phyloP scores from a whole-genome alignment of 2,113 vertebrate species.

The Cyphomyrus discorhynchus region DNA sequence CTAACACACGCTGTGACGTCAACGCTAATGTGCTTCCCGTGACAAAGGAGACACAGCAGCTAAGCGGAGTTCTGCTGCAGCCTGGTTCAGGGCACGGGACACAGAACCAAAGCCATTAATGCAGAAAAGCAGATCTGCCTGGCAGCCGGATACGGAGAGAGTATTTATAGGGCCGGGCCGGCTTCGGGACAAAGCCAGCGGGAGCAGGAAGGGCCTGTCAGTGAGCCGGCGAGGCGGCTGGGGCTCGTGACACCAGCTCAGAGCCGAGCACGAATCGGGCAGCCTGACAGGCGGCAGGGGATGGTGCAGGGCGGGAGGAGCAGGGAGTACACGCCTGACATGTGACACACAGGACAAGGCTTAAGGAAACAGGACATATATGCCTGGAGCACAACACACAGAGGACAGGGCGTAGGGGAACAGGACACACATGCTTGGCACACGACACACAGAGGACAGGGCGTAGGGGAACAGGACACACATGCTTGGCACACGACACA shows the following conservation, averaged over 20 bases:
- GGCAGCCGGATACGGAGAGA: constrained; percentile 7
- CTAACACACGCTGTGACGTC: background rate
- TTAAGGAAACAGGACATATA: background rate
- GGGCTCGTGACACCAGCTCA: background rate
- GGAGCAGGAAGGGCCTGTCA: background rate
- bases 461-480: no score
- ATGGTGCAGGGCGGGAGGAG: background rate
- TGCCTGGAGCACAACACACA: background rate
- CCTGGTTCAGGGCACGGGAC: background rate
- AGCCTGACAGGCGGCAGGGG: background rate
- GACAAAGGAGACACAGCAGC: background rate
- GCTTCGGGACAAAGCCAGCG: constrained; percentile 12
- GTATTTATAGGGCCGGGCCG: constrained; percentile 21
- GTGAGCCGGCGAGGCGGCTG: constrained; percentile 4
- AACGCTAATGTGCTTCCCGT: background rate
- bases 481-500: no score
- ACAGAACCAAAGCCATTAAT: constrained; percentile 17
- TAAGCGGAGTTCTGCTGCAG: background rate
- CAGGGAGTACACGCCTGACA: background rate
- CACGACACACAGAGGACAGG: no score
- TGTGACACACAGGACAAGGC: background rate
- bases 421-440: no score
- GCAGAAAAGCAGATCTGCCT: constrained; percentile 10
- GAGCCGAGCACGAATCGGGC: background rate
- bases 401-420: no score